Evolutionary conservation across 1,140 invertebrate species (phyloP).

Genomic region (Heliconius melpomene): DNA sequence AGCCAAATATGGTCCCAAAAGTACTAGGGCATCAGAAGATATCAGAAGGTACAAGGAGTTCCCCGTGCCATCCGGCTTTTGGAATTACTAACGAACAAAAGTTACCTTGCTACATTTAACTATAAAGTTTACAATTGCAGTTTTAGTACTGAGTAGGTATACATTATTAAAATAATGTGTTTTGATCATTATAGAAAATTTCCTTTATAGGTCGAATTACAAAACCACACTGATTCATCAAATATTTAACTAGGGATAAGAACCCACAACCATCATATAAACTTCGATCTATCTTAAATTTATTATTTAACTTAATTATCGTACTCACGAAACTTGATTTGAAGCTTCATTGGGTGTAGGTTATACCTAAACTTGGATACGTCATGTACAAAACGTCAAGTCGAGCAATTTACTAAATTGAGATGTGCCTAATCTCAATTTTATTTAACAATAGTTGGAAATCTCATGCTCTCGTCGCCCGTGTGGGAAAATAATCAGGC

Average conservation of each 20-base stretch:
- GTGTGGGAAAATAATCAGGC: slow-evolving; percentile 79
- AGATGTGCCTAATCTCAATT: slow-evolving; percentile 25
- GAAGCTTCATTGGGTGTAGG: no score
- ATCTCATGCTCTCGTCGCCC: slow-evolving; percentile 61
- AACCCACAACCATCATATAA: no score
- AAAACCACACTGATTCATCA: no score
- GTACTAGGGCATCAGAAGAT: slow-evolving; percentile 43
- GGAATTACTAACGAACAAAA: neutral
- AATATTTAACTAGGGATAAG: no score
- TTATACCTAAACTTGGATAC: no score
- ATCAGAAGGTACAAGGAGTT: slow-evolving; percentile 34
- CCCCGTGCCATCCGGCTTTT: neutral
- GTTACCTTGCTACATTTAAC: neutral
- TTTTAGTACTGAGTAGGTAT: no score
- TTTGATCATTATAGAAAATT: no score
- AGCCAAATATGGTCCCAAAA: slow-evolving; percentile 50
- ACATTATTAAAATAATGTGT: no score
- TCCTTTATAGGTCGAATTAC: no score
- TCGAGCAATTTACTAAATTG: neutral
- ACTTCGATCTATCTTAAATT: no score
- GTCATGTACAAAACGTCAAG: neutral
- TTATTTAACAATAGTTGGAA: slow-evolving; percentile 59
- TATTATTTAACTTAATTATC: no score
- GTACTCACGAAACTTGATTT: no score
- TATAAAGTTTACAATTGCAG: neutral